Evolutionary conservation across 2,113 vertebrate genomes (phyloP), one percentile per base, ranked within the genome.

Genomic region (Rissa tridactyla): DNA sequence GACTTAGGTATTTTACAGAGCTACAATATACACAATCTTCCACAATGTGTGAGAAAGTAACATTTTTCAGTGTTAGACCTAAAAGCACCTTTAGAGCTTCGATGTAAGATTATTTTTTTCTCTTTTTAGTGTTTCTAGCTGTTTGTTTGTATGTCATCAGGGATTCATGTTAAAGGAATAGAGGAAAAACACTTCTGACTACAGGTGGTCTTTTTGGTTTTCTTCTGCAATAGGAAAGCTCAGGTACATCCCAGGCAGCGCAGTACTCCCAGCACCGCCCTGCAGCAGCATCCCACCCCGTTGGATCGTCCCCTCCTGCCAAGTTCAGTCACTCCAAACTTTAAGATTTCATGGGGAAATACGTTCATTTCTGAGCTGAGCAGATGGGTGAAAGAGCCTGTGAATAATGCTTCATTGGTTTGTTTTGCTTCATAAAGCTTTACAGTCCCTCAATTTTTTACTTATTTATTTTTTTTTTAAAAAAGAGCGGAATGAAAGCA

Each of bases 21-120:
- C 16, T 64, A 25, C 21, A 77, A 73, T 29, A 65, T 6, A 15
- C 8, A 66, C 2, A 66, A 10, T 40, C 26, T 70, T 86, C 73
- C 73, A 9, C 55, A 49, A 86, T 16, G 14, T 64, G 10, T 0
- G 0, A 68, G 14, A 77, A 81, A 78, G 26, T 9, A 34, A 34
- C 1, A 0, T 60, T 81, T 82, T 86, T 86, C 29, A 71, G 13
- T 36, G 34, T 75, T 82, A 87, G 52, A 69, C n/a, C 49, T 72
- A 61, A 78, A 92, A 90, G 7, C 0, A 0, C 30, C 25, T 80
- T 84, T 81, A 79, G 47, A 84, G 4, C 0, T 3, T 68, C 21
- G 22, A 14, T 26, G 13, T 38, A 68, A 60, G 29, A 34, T 72
- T 87, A 72, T 77, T 82, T 51, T 81, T 54, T 64, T 54, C 36